Evolutionary conservation across 2,797 vertebrate species (phyloP).

Genomic region (Gephyroberyx darwinii): DNA sequence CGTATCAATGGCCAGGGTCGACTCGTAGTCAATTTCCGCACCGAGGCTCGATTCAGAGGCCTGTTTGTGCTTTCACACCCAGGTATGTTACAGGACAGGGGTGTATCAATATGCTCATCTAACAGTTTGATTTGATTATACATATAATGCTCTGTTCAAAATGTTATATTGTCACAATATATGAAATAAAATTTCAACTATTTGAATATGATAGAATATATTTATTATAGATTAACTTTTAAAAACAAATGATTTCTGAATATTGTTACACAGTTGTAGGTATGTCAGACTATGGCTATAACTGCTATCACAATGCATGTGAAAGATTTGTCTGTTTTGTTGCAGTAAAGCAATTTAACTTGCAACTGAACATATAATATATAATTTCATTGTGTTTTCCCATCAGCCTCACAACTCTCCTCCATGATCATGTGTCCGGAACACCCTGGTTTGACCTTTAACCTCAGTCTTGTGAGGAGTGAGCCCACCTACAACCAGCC

Average conservation of each 20-base stretch:
- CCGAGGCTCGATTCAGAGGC: constrained; percentile 91
- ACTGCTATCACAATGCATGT: background rate
- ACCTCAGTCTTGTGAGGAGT: constrained; percentile 88
- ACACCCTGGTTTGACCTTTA: constrained; percentile 91
- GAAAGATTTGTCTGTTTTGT: background rate
- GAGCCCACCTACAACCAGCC: constrained; percentile 93
- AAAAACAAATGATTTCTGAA: background rate
- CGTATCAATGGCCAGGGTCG: constrained; percentile 90
- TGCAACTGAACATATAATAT: background rate
- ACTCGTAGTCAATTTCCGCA: constrained; percentile 95
- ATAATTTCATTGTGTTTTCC: background rate
- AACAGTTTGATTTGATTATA: background rate
- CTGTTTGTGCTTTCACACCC: constrained; percentile 88
- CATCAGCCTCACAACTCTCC: constrained; percentile 83
- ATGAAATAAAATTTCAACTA: background rate
- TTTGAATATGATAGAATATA: background rate
- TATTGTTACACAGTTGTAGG: background rate
- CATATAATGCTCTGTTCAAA: background rate
- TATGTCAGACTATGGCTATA: background rate
- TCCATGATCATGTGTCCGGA: constrained; percentile 91
- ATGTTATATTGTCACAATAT: background rate
- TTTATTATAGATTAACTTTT: too few relatives aligned
- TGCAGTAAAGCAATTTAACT: too few relatives aligned
- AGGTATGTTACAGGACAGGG: constrained; percentile 71
- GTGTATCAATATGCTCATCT: background rate